Conservation (phyloP, 2,888 invertebrate species). For the Catocala fraxini region DNA sequence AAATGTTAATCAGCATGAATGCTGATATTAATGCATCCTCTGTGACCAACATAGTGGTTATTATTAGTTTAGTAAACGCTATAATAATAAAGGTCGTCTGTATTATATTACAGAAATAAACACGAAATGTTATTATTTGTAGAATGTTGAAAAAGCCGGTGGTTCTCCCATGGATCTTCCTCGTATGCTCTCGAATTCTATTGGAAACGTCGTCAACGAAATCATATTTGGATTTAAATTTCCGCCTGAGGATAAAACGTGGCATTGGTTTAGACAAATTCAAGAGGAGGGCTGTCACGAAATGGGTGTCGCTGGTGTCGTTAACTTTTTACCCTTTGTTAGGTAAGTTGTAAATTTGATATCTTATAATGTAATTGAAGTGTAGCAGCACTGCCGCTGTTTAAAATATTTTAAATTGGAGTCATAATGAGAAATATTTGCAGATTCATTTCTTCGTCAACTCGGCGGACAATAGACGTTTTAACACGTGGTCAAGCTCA, state of each 20-base stretch:
- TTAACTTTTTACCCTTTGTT: slow-evolving; percentile 95
- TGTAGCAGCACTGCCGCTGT: too few species aligned
- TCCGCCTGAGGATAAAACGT: slow-evolving; percentile 90
- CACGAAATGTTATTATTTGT: slow-evolving; percentile 45
- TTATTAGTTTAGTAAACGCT: too few species aligned
- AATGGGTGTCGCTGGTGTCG: slow-evolving; percentile 93
- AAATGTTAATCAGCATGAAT: slow-evolving; percentile 10
- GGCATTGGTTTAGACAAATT: slow-evolving; percentile 92
- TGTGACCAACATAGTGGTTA: not conserved
- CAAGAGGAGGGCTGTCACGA: slow-evolving; percentile 95
- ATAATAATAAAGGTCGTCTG: too few species aligned
- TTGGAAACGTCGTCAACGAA: slow-evolving; percentile 93
- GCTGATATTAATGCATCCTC: not conserved
- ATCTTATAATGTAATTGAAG: too few species aligned
- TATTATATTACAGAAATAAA: not conserved
- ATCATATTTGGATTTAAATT: slow-evolving; percentile 93
- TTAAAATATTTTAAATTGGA: too few species aligned
- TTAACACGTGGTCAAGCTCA: slow-evolving; percentile 90
- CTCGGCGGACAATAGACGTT: slow-evolving; percentile 89
- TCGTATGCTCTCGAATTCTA: slow-evolving; percentile 88
- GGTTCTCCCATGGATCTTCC: slow-evolving; percentile 81
- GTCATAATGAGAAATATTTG: not conserved
- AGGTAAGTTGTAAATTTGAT: slow-evolving; percentile 81
- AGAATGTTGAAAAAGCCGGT: slow-evolving; percentile 67
- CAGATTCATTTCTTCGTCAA: slow-evolving; percentile 89